Percentiles rank a stretch among this genome's conserved stretches.
These are phyloP conservation scores for Mantis religiosa DNA, from an alignment of 2,888 invertebrate genomes.

Conservation along the genomic window DNA sequence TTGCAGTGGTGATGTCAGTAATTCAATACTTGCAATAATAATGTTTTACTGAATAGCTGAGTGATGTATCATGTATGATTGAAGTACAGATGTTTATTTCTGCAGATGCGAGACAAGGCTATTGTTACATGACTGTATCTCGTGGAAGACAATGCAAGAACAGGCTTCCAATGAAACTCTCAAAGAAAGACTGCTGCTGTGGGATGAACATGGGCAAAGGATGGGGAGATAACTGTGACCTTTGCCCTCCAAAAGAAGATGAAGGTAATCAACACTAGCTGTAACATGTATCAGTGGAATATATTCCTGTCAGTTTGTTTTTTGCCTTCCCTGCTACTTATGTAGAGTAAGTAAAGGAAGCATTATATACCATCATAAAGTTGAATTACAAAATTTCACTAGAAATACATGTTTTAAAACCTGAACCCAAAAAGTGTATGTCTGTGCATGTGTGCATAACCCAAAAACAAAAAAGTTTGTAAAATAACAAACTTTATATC, in stretches of 20 bases:
- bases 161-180: constrained; percentile 63
- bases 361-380: too few relatives aligned
- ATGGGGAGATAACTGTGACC: constrained; percentile 74
- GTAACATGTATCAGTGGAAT: background rate
- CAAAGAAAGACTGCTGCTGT: constrained; percentile 82
- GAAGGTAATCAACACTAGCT: background rate
- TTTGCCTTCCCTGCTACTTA: too few relatives aligned
- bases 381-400: too few relatives aligned
- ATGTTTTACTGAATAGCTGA: background rate
- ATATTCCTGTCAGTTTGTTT: background rate
- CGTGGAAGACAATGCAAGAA: constrained; percentile 66
- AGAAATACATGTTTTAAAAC: too few relatives aligned
- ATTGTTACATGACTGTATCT: constrained; percentile 66
- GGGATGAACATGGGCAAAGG: constrained; percentile 82
- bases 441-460: too few relatives aligned
- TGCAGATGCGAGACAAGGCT: constrained; percentile 72
- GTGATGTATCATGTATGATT: background rate
- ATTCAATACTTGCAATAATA: too few relatives aligned
- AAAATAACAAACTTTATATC: too few relatives aligned
- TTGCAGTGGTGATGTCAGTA: too few relatives aligned
- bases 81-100: background rate
- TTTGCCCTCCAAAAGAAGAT: constrained; percentile 56
- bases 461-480: too few relatives aligned
- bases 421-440: too few relatives aligned
- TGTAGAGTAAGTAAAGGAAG: too few relatives aligned